Percentiles rank a stretch among this genome's conserved stretches.
These are phyloP conservation scores for Arbacia lixula DNA, from an alignment of 53 echinoderm and acorn worm species.

Conservation along the genomic window DNA sequence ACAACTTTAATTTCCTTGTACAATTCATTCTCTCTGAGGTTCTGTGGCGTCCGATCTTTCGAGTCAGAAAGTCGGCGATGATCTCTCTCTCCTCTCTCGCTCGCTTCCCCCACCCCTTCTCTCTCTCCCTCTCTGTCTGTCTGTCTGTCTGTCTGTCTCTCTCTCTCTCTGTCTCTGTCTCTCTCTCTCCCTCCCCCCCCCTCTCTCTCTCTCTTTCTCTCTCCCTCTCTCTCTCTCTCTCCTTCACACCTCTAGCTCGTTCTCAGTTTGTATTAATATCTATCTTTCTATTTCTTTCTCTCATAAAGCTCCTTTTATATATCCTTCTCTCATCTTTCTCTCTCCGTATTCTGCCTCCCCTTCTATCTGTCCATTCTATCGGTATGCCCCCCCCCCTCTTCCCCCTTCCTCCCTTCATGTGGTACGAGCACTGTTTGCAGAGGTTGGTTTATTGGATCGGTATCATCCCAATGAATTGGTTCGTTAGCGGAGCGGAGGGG, in stretches of 20 bases:
- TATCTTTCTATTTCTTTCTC: not conserved
- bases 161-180: not conserved
- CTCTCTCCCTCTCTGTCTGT: not conserved
- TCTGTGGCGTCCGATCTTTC: no score
- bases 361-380: not conserved
- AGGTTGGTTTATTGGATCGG: not conserved
- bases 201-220: not conserved
- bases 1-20: no score
- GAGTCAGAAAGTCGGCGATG: no score
- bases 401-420: conserved; percentile 2
- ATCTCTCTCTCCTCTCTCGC: conserved; percentile 3
- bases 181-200: not conserved
- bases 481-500: conserved; percentile 16
- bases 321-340: not conserved
- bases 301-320: no score
- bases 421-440: no score
- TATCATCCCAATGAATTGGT: conserved; percentile 17
- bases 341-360: not conserved
- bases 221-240: not conserved
- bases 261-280: not conserved
- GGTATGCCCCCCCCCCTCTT: conserved; percentile 3
- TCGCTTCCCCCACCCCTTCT: not conserved
- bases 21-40: no score
- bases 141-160: not conserved
- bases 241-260: not conserved